A percentile compares a stretch with the other conserved stretches of the same genome.
These are phyloP conservation scores for Macrochelys suwanniensis DNA, from an alignment of 2,797 vertebrate genomes.

Conservation along the genomic window DNA sequence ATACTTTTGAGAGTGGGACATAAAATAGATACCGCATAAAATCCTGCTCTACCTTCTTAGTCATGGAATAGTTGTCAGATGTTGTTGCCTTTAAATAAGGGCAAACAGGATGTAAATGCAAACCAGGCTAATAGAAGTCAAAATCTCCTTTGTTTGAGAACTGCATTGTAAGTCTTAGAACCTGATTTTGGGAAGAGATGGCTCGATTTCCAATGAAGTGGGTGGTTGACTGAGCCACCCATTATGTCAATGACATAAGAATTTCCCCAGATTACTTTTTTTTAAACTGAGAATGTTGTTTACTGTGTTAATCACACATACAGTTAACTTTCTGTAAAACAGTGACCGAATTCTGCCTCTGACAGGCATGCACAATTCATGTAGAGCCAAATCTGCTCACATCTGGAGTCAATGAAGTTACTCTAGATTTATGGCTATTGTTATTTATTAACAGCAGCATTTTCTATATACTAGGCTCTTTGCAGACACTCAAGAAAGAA, in stretches of 20 bases:
- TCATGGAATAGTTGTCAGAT: neutral
- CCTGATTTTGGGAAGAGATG: neutral
- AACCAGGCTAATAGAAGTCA: neutral
- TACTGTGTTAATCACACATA: neutral
- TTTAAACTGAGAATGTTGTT: neutral
- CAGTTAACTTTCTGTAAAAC: neutral
- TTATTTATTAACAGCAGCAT: neutral
- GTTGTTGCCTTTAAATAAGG: conserved; percentile 23
- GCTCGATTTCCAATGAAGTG: neutral
- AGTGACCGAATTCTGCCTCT: neutral
- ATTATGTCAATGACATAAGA: neutral
- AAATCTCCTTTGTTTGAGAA: neutral
- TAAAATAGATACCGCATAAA: neutral
- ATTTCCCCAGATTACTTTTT: neutral
- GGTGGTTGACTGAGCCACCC: neutral
- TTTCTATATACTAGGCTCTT: accelerated
- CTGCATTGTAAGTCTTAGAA: neutral
- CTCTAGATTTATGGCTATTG: neutral
- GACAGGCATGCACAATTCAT: neutral
- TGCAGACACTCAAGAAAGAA: neutral
- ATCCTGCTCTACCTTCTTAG: neutral
- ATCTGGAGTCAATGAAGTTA: neutral
- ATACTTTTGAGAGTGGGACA: neutral
- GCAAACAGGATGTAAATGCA: conserved; percentile 8
- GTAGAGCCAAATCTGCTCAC: neutral